A percentile compares a stretch with the other conserved stretches of the same genome.
Evolutionary conservation across 2,113 vertebrate species (phyloP).

Genomic region (Neodontobutis hainanensis): DNA sequence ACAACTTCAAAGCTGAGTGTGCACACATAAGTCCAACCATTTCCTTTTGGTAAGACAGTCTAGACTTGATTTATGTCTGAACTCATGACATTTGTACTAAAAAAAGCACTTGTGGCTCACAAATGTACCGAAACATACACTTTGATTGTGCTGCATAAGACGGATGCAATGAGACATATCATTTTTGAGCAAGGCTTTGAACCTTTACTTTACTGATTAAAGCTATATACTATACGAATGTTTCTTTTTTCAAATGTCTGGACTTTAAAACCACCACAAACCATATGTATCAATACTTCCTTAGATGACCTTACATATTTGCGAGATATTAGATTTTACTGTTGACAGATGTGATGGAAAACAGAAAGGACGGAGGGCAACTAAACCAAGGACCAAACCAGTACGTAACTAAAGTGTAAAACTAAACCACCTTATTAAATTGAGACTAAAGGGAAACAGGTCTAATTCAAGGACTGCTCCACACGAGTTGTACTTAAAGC

Average conservation of each 20-base stretch:
- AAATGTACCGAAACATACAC: slow-evolving; percentile 24
- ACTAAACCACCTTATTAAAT: too few relatives aligned
- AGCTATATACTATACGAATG: not conserved
- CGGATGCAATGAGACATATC: too few relatives aligned
- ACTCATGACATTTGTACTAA: slow-evolving; percentile 32
- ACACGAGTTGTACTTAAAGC: too few relatives aligned
- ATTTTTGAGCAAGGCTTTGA: not conserved
- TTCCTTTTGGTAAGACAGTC: slow-evolving; percentile 37
- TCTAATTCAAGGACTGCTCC: too few relatives aligned
- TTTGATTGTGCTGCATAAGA: slow-evolving; percentile 16
- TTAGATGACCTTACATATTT: not conserved
- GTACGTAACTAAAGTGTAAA: too few relatives aligned
- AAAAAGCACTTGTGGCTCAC: slow-evolving; percentile 5
- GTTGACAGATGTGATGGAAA: not conserved
- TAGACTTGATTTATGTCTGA: slow-evolving; percentile 26
- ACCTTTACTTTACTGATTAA: not conserved
- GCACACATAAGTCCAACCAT: slow-evolving; percentile 26
- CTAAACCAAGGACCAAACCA: too few relatives aligned
- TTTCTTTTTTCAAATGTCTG: slow-evolving; percentile 14
- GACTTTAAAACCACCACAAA: not conserved
- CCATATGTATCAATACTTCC: not conserved
- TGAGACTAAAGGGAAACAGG: too few relatives aligned
- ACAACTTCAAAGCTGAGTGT: slow-evolving; percentile 35
- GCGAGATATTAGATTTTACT: not conserved
- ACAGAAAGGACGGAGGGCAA: not conserved